Base-by-base conservation (phyloP, 53 echinoderm and acorn worm species). In the Zoroaster sp. region DNA sequence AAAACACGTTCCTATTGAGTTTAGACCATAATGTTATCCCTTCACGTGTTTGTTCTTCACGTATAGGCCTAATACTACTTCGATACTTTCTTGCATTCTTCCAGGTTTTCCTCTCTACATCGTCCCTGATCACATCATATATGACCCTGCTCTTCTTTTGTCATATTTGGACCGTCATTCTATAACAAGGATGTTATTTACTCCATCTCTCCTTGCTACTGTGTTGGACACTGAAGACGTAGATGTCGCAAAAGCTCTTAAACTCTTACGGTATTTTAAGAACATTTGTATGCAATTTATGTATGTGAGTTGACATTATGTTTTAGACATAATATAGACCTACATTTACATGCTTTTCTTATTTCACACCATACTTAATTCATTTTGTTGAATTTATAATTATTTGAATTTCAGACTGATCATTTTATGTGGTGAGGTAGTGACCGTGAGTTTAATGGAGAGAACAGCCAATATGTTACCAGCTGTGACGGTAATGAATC, bases 41-140 rank as follows among this genome's bases (percentile, higher is more conserved):
- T n/a, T n/a, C n/a, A n/a, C n/a, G n/a, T n/a, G n/a, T n/a, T n/a
- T n/a, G n/a, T n/a, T n/a, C n/a, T n/a, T n/a, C n/a, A n/a, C n/a
- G n/a, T 8, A 30, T 67, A 32, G 5, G 13, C 5, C 32, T 3
- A 17, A 4, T 21, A 8, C 11, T 21, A 3, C 37, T 49, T 37
- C 3, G 18, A 21, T 36, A 42, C 28, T 80, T 12, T 67, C 66
- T 80, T 80, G 1, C 46, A 34, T 70, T 6, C 18, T 1, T 85
- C 73, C 35, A 90, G 90, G 90, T 28, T 83, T 74, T 37, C 91
- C 91, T 7, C 8, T 91, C 1, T 91, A 91, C 76, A 91, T 91
- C 66, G 75, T 91, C 65, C 91, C 91, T 41, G 91, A 91, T 77
- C 37, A 86, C 65, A 77, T 91, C n/a, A 87, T 91, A 32, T 86